Base-by-base conservation (phyloP, 2,888 invertebrate species). In the Odontomyia ornata region DNA sequence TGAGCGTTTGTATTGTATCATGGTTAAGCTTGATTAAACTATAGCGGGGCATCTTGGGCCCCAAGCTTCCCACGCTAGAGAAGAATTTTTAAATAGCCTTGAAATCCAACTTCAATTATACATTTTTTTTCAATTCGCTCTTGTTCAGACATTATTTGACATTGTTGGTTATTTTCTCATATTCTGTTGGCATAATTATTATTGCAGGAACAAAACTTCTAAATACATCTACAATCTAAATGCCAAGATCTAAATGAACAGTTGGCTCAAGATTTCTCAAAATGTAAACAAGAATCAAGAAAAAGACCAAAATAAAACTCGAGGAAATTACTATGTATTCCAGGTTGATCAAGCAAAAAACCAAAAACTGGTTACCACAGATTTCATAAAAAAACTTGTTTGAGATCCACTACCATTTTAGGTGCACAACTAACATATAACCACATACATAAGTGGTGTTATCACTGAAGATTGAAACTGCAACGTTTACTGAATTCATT, bases 251-350 rank as follows among this genome's bases (percentile, higher is more conserved):
- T 52, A 52, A 52, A 52, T 52, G 4, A 52, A 15, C n/a, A 9
- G 4, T 13, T 4, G 15, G n/a, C 4, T 18, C 15, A 52, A 52
- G 52, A 13, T 52, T 25, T 4, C 57, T 60, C 2, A 60, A 60
- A 60, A 60, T 25, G 57, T 60, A 60, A 60, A 60, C 25, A 60
- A 60, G 4, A 60, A 25, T 25, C 7, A 60, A 60, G 23, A 52
- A 18, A 60, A 60, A 60, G 57, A 25, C 25, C 57, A 60, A 60
- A 60, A 60, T 60, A 60, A 60, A 60, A 18, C 21, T 23, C 1
- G 23, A 23, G 25, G 23, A 60, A 23, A 25, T 60, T 23, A 60
- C 25, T 9, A 60, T 36, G 36, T 36, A 36, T 60, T 23, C 25
- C 57, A 60, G 57, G 13, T 60, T n/a, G 57, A 21, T 21, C 57